Evolutionary conservation across 1,140 invertebrate genomes (phyloP).

Genomic region (Eurytemora carolleeae): DNA sequence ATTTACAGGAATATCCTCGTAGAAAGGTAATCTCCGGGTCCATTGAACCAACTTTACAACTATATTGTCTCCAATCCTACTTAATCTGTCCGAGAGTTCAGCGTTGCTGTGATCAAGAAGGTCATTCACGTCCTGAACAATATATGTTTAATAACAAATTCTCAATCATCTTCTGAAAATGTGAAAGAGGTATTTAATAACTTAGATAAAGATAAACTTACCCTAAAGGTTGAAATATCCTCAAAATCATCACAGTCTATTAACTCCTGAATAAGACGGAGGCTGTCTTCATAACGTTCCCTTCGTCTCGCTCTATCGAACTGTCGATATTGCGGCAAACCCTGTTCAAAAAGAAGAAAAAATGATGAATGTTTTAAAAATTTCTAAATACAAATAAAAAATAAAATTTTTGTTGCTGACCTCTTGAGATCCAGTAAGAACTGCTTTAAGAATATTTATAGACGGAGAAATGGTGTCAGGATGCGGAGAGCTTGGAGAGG

Average conservation of each 20-base stretch:
- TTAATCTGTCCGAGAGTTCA: slow-evolving; percentile 72
- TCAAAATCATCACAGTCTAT: slow-evolving; percentile 89
- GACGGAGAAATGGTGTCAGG: too few species aligned
- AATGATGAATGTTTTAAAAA: not conserved
- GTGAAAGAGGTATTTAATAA: slow-evolving; percentile 17
- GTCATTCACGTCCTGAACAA: slow-evolving; percentile 60
- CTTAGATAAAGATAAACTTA: slow-evolving; percentile 23
- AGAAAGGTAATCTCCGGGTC: slow-evolving; percentile 92
- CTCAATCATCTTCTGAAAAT: slow-evolving; percentile 13
- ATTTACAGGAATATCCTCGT: slow-evolving; percentile 77
- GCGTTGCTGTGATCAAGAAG: slow-evolving; percentile 61
- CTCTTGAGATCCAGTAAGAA: slow-evolving; percentile 76
- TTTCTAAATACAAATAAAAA: not conserved
- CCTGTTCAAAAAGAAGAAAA: slow-evolving; percentile 27
- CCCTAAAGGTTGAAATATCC: slow-evolving; percentile 63
- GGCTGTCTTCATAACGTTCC: slow-evolving; percentile 52
- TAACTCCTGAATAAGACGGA: slow-evolving; percentile 65
- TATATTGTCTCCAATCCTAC: slow-evolving; percentile 84
- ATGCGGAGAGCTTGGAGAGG: too few species aligned
- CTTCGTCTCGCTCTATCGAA: slow-evolving; percentile 32
- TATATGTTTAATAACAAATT: slow-evolving; percentile 4
- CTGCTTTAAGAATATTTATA: slow-evolving; percentile 81
- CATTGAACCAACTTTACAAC: slow-evolving; percentile 93
- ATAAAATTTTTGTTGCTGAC: slow-evolving; percentile 32
- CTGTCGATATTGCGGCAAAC: slow-evolving; percentile 62